Base-by-base conservation (phyloP, 2,888 invertebrate species). In the Hoplodrina blanda region DNA sequence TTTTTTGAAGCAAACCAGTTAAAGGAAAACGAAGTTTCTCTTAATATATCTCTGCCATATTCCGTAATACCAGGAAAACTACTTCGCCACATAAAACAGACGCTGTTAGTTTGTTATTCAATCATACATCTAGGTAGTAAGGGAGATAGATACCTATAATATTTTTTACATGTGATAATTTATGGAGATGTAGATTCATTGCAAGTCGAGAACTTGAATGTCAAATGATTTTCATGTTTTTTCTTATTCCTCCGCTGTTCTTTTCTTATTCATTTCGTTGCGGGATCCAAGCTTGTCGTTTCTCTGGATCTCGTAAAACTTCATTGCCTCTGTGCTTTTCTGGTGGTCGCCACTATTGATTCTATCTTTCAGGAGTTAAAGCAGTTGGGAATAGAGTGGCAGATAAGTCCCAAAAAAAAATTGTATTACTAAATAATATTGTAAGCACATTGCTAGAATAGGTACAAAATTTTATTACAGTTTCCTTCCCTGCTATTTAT, bases 11-110 rank as follows among this genome's bases (percentile, higher is more conserved):
- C 55, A 59, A 53, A 62, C 60, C 71, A 63, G 77, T 78, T 78
- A 71, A n/a, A 78, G 78, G 81, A 81, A 81, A 78, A 78, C 61
- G 46, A 17, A 59, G 81, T 81, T 76, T 76, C 71, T 76, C 71
- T 65, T 62, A 1, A 41, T 17, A 61, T 65, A 67, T 37, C 30
- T 78, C 56, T 61, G 15, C 49, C 37, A 53, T 67, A 56, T 76
- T 63, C 44, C 60, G 79, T 53, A 62, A 62, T 69, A 69, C 62
- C 63, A 76, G 67, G 78, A 76, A 78, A 76, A 65, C 49, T 54
- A 55, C 20, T 11, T 59, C 44, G 17, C n/a, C 60, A 13, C 19
- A 19, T 52, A 33, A 59, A 62, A 59, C 20, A 52, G 15, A 33
- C 33, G 17, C 44, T 46, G 37, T 20, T 7, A 37, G 17, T 33